phyloP scores from a whole-genome alignment of 1,140 invertebrate genomes.

The Caenorhabditis tropicalis region DNA sequence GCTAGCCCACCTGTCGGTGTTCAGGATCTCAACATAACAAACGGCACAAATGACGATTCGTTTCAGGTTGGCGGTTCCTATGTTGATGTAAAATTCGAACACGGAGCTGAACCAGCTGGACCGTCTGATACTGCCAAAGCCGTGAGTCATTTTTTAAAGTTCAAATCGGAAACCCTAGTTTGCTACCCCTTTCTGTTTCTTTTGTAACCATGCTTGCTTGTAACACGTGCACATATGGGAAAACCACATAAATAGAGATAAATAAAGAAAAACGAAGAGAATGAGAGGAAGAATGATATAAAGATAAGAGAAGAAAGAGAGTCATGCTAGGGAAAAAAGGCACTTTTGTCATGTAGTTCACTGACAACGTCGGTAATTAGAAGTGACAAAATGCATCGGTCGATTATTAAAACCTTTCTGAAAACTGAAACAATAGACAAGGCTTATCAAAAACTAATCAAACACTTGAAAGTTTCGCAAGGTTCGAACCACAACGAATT shows the following conservation, averaged over 20 bases:
- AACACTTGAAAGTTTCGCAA: no score
- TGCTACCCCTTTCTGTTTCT: background rate
- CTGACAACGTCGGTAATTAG: background rate
- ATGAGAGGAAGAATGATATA: background rate
- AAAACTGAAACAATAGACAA: no score
- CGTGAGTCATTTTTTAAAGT: background rate
- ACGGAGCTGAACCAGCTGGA: background rate
- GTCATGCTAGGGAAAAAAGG: background rate
- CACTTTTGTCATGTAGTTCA: background rate
- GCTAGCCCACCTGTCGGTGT: background rate
- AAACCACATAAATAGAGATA: background rate
- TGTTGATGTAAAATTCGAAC: slow-evolving; percentile 1
- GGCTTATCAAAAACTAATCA: no score
- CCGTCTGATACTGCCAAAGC: background rate
- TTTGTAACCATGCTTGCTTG: background rate
- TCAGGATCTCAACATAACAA: no score
- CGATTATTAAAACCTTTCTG: background rate
- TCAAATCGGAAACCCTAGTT: background rate
- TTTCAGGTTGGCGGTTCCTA: slow-evolving; percentile 6
- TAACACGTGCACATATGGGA: slow-evolving; percentile 1
- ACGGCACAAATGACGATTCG: background rate
- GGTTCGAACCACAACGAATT: no score
- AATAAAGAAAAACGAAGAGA: background rate
- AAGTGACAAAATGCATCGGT: background rate
- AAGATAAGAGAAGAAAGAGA: background rate